Evolutionary conservation across 1,140 invertebrate species (phyloP).

Genomic region (Hylaeus volcanicus): DNA sequence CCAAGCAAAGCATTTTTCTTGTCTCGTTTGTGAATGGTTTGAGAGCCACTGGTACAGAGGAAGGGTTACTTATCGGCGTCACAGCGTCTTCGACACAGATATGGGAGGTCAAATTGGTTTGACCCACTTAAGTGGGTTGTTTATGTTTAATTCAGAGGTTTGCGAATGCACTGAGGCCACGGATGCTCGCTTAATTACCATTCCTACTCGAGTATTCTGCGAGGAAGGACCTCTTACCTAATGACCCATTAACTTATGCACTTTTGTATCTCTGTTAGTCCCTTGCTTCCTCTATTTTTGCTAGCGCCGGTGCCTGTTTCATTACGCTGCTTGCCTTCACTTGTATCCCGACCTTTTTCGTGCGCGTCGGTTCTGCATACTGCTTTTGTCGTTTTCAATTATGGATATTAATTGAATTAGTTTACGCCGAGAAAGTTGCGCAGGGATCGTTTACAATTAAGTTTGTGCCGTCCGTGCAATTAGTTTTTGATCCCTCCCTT

Average conservation of each 20-base stretch:
- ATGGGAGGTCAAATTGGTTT: slow-evolving; percentile 1
- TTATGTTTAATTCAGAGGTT: slow-evolving; percentile 42
- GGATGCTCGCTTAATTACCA: slow-evolving; percentile 39
- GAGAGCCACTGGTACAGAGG: not conserved
- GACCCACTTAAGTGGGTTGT: slow-evolving; percentile 28
- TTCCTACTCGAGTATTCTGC: slow-evolving; percentile 4
- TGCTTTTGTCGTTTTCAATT: not conserved
- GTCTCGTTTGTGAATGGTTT: no score
- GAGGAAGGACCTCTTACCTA: slow-evolving; percentile 13
- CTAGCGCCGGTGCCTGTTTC: slow-evolving; percentile 19
- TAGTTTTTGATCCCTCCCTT: no score
- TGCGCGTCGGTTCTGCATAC: not conserved
- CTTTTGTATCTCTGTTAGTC: slow-evolving; percentile 1
- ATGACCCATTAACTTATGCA: slow-evolving; percentile 35
- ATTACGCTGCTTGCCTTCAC: not conserved
- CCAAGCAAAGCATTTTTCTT: no score
- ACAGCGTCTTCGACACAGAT: not conserved
- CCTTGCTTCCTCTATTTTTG: not conserved
- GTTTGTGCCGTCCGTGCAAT: no score
- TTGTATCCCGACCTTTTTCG: not conserved
- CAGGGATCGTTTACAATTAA: no score
- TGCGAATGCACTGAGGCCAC: not conserved
- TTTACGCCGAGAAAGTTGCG: no score
- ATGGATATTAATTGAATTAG: not conserved
- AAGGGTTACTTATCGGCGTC: not conserved